Conservation (phyloP, 2,113 vertebrate species). For the Psophia crepitans region DNA sequence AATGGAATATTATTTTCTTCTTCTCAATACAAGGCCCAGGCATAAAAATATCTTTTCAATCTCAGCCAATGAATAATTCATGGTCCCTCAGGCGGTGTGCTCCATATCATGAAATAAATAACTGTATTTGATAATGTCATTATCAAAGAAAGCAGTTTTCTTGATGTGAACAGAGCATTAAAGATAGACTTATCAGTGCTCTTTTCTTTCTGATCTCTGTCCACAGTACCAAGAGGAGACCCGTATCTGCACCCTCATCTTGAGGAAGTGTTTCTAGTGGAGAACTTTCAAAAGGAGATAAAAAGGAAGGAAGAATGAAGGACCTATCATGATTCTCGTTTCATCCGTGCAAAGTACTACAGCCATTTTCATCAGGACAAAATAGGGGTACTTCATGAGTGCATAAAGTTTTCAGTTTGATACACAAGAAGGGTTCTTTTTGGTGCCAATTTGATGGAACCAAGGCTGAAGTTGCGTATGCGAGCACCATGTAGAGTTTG, state of each 20-base stretch:
- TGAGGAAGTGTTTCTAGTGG: not conserved
- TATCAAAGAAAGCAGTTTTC: constrained; percentile 47
- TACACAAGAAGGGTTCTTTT: not conserved
- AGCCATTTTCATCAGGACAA: not conserved
- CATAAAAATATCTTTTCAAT: constrained; percentile 61
- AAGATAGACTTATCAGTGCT: not conserved
- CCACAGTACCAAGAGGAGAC: not conserved
- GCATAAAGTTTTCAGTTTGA: not conserved
- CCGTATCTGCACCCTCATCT: not conserved
- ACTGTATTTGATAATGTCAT: constrained; percentile 53
- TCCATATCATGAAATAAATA: constrained; percentile 63
- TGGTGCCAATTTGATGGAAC: not conserved
- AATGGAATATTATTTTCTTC: constrained; percentile 35
- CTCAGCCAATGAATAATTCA: constrained; percentile 54
- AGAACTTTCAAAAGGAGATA: not conserved
- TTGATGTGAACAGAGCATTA: constrained; percentile 27
- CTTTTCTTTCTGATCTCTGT: constrained; percentile 5
- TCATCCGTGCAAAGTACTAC: not conserved
- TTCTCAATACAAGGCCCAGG: not conserved
- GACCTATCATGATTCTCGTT: not conserved
- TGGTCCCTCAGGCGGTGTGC: not conserved
- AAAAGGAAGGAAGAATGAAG: not conserved
- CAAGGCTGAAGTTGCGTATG: not conserved
- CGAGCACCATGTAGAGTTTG: not conserved
- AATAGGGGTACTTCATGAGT: not conserved